These are phyloP conservation scores for Coregonus ussuriensis DNA, from an alignment of 2,797 vertebrate species.

Conservation along the genomic window DNA sequence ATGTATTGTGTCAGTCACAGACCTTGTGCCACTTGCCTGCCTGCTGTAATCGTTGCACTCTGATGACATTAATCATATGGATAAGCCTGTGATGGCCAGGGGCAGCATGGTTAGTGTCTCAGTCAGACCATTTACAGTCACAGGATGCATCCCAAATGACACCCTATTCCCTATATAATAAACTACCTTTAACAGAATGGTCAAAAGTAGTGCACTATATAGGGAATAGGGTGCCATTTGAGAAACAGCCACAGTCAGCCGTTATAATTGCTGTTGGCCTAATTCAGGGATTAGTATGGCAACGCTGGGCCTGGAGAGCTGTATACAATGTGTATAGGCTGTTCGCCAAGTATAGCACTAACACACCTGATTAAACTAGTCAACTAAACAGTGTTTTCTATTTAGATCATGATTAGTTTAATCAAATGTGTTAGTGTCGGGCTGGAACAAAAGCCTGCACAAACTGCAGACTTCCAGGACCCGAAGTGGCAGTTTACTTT, in stretches of 20 bases:
- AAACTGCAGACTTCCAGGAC: too few species aligned
- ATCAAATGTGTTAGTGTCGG: neutral
- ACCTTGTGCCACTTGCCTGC: conserved; percentile 44
- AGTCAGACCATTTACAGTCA: too few species aligned
- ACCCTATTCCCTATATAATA: too few species aligned
- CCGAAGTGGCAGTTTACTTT: too few species aligned
- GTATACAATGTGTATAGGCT: too few species aligned
- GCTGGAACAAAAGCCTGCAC: too few species aligned
- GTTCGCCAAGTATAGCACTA: neutral
- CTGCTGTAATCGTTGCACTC: conserved; percentile 26
- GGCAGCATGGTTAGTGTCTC: conserved; percentile 38
- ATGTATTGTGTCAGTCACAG: conserved; percentile 33
- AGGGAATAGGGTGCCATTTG: neutral
- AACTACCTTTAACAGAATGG: too few species aligned
- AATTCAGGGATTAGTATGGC: neutral
- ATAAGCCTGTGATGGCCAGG: conserved; percentile 46
- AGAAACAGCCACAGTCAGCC: conserved; percentile 29
- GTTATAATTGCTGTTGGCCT: neutral
- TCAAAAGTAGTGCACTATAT: too few species aligned
- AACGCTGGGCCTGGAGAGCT: too few species aligned
- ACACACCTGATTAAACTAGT: neutral
- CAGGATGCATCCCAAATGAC: too few species aligned
- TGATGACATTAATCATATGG: conserved; percentile 53
- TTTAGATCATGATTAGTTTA: neutral
- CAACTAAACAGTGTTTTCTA: neutral